phyloP scores from a whole-genome alignment of 2,113 vertebrate species.

The Amia ocellicauda region DNA sequence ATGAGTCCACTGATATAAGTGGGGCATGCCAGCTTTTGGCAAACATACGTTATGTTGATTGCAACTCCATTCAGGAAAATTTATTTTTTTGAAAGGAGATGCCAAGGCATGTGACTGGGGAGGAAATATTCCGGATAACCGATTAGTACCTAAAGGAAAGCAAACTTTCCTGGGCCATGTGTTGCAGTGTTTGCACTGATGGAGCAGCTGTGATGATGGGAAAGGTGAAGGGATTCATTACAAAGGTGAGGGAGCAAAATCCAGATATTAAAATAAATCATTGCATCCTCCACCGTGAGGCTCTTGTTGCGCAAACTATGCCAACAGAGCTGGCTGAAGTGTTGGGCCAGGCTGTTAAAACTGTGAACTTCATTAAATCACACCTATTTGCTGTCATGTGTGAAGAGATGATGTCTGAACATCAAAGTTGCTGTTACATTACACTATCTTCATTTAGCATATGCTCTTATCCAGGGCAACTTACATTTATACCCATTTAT shows the following conservation, averaged over 20 bases:
- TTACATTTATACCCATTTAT: too few relatives aligned
- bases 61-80: neutral
- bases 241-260: neutral
- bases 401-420: too few relatives aligned
- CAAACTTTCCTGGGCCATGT: neutral
- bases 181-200: neutral
- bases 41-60: neutral
- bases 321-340: neutral
- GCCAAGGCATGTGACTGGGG: neutral
- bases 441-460: too few relatives aligned
- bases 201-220: neutral
- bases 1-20: neutral
- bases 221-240: neutral
- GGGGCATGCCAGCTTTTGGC: neutral
- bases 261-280: neutral
- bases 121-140: neutral
- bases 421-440: too few relatives aligned
- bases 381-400: too few relatives aligned
- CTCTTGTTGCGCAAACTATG: neutral
- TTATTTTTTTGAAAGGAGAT: neutral
- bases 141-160: neutral
- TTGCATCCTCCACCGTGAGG: neutral
- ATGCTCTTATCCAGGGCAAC: too few relatives aligned
- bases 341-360: neutral
- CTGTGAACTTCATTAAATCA: neutral